These are phyloP conservation scores for Ceyx margarethae DNA, from an alignment of 2,113 vertebrate species.

Conservation along the genomic window DNA sequence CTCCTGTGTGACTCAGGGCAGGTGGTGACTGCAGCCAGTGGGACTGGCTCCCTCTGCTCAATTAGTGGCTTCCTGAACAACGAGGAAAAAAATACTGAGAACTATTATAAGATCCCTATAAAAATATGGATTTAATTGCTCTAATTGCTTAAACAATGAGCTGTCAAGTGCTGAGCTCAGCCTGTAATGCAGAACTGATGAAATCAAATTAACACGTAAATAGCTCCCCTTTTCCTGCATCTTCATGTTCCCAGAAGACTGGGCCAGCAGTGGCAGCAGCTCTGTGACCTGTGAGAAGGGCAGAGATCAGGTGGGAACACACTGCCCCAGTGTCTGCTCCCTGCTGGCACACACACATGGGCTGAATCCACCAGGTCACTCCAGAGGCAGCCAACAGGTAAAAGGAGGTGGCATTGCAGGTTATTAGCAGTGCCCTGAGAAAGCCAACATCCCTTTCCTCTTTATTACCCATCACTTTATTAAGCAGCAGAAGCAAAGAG, in stretches of 20 bases:
- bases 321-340: not conserved
- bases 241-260: not conserved
- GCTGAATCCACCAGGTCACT: not conserved
- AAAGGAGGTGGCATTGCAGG: not conserved
- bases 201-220: not conserved
- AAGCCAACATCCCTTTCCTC: slow-evolving; percentile 3
- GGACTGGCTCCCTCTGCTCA: not conserved
- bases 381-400: not conserved
- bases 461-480: slow-evolving; percentile 51
- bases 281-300: not conserved
- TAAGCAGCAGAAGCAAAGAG: slow-evolving; percentile 50
- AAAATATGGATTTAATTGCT: slow-evolving; percentile 34
- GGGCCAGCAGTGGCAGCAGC: not conserved
- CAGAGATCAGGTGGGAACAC: not conserved
- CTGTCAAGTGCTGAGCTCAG: not conserved
- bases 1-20: not conserved
- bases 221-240: not conserved
- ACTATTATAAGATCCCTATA: not conserved
- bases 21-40: not conserved
- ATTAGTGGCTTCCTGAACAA: slow-evolving; percentile 8
- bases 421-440: not conserved
- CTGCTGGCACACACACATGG: accelerated
- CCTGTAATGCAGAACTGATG: not conserved
- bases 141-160: slow-evolving; percentile 6
- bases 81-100: not conserved